phyloP scores from a whole-genome alignment of 2,888 invertebrate genomes.

The Tiliacea aurago region DNA sequence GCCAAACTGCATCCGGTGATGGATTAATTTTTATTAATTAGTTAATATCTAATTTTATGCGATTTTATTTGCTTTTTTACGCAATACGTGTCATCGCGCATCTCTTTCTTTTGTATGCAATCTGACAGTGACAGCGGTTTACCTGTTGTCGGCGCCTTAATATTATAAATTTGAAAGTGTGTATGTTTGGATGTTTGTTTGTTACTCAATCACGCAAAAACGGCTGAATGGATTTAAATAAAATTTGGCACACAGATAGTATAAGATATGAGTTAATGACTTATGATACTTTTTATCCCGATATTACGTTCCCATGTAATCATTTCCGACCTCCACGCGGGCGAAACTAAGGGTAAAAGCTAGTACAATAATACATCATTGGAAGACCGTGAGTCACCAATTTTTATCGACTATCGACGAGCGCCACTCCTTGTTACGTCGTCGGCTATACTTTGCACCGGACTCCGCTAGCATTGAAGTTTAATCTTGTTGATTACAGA shows the following conservation, averaged over 20 bases:
- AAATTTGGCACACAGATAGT: background rate
- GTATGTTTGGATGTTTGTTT: too few relatives aligned
- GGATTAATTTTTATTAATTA: too few relatives aligned
- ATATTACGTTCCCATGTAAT: too few relatives aligned
- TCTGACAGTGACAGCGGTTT: too few relatives aligned
- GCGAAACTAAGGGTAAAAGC: background rate
- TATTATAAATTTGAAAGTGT: background rate
- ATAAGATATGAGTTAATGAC: background rate
- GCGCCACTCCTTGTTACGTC: constrained; percentile 79
- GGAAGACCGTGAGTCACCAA: constrained; percentile 72
- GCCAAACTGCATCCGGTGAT: too few relatives aligned
- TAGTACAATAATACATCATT: constrained; percentile 59
- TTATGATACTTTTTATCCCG: background rate
- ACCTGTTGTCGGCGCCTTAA: too few relatives aligned
- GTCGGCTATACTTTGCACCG: constrained; percentile 57
- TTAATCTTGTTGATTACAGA: constrained; percentile 69
- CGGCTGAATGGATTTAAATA: background rate
- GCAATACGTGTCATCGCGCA: too few relatives aligned
- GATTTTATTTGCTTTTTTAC: too few relatives aligned
- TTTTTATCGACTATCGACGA: constrained; percentile 76
- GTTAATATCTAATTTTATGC: too few relatives aligned
- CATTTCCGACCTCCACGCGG: background rate
- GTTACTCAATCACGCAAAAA: background rate
- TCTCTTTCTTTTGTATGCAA: too few relatives aligned
- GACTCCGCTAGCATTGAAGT: constrained; percentile 62